Base-by-base conservation (phyloP, 2,797 vertebrate genomes). In the Saguinus oedipus region DNA sequence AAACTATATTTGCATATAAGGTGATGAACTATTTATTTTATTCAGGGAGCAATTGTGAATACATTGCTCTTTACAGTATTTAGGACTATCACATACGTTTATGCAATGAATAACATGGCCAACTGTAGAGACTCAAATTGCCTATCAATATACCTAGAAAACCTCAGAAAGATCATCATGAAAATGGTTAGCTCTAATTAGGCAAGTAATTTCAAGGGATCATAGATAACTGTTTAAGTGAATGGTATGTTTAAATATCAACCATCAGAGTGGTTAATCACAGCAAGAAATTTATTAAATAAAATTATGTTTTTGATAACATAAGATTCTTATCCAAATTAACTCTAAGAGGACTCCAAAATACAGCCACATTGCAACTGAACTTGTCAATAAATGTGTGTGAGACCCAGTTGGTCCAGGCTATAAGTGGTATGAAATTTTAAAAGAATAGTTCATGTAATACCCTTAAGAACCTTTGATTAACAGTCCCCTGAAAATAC, bases 211-310 rank as follows among this genome's bases (percentile, higher is more conserved):
- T 97, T 96, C 76, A 97, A 97, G 96, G 93, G 95, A 92, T 94
- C 95, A 98, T 61, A 96, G 96, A 95, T 96, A 97, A 97, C 92
- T 96, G 96, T 94, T 98, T 96, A 97, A 98, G 97, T 98, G 97
- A 97, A 97, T 98, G 97, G 90, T 82, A 98, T 92, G 97, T 98
- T 98, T 98, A 98, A 97, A 98, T 98, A 98, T 97, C 98, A 98
- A 98, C 97, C 96, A 94, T 92, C 85, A 97, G 97, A 98, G n/a
- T 87, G 79, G 92, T 98, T 98, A 96, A 98, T 97, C 98, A 97
- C 97, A 98, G 97, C 95, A 96, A 95, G 98, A 98, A 97, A 96
- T 6, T 97, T 75, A 97, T 90, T 98, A 98, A 98, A 96, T 97
- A 97, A 82, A 98, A 96, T 98, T 98, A 90, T 92, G 90, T 79